Evolutionary conservation across 2,797 vertebrate species (phyloP), one percentile per base, ranked within the genome.

Genomic region (Falco naumanni): DNA sequence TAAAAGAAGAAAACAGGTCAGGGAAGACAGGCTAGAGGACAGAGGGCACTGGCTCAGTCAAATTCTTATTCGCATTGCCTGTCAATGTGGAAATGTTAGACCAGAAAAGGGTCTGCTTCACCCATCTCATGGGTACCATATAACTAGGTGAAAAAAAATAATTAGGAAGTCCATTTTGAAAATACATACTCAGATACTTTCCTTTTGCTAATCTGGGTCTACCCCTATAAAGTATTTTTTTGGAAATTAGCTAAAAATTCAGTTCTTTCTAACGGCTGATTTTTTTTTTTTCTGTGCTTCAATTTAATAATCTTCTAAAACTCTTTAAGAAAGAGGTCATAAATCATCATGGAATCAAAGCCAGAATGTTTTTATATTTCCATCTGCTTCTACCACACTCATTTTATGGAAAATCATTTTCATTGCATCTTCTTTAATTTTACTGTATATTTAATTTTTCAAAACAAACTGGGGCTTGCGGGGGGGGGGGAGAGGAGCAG

Each of bases 291-390:
- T 26, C 60, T 80, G 16, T 60, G 29, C 15, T 93, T 90, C 48
- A 57, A 8, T n/a, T 89, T 72, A 51, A 37, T 33, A 78, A 80
- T 45, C 37, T 19, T 69, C 33, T 51, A 64, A 26, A 81, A 37
- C 16, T 68, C 31, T 77, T 68, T 51, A 34, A 90, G 60, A 15
- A 82, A 60, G 34, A 89, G 50, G 79, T 51, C 85, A 83, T 50
- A 85, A 69, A 78, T 84, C 63, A 89, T 39, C 37, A 16, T 51
- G 51, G 78, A 94, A 90, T 70, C 37, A 87, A 83, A 95, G 37
- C 24, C 87, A 82, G 37, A 88, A 75, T 22, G 59, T 48, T 96
- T 93, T 72, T 91, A 81, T 85, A 64, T 70, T 93, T 86, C 89
- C 68, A 89, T 92, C 85, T 95, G 91, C 69, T 92, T 78, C 57